Base-by-base conservation (phyloP, 2,797 vertebrate genomes). In the Enteromius treurensis region DNA sequence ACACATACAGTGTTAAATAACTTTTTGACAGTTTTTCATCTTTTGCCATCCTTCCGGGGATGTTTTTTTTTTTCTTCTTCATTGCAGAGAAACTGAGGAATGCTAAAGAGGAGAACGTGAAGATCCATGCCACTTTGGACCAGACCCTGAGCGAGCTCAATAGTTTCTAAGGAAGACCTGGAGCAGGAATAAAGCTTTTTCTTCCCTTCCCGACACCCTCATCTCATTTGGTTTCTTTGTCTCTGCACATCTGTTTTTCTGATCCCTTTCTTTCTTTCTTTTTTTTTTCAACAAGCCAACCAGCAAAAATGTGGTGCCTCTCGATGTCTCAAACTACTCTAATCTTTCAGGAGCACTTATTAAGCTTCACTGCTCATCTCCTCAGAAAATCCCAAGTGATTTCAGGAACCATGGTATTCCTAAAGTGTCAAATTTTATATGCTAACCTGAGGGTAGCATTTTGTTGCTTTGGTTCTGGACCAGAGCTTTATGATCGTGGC, bases 121-220 rank as follows among this genome's bases (percentile, higher is more conserved):
- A 94, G 82, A 95, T 97, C 76, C 94, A 96, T 84, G 92, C 95
- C 90, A 96, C 95, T 75, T 91, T 97, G 91, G 96, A 97, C 89
- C 96, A 97, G 93, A 97, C 96, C 60, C 91, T 97, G 89, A 87
- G 95, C 90, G 96, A 97, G 87, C 93, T 97, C 92, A 97, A 96
- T 94, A 96, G 95, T 92, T 94, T 97, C 92, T 97, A 91, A 95
- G 58, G 40, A 79, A 13, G n/a, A 84, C 80, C 75, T 83, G 15
- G 83, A 84, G 60, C 71, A 71, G 45, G 62, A 55, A 79, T 29
- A 19, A 55, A 47, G 37, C 69, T 76, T 7, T 26, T 4, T 9
- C 81, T 82, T 69, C 65, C 70, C 26, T 78, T 86, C 68, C 21
- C 53, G 10, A 82, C 53, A 68, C 84, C 58, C 45, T 81, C 84